These are phyloP conservation scores for Tupaia tana DNA, from an alignment of 2,113 vertebrate genomes.

Conservation along the genomic window DNA sequence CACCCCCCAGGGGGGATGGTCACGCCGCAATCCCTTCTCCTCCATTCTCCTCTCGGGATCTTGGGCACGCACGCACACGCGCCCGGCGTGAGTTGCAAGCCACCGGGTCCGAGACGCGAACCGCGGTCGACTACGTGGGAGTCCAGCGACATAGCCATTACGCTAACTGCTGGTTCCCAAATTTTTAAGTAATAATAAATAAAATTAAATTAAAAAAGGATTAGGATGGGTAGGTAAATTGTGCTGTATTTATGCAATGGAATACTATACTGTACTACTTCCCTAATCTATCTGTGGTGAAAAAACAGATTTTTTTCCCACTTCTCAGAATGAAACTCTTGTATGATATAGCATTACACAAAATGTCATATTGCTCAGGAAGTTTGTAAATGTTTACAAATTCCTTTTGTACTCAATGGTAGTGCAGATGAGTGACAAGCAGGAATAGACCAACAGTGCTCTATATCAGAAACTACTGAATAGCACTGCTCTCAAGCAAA, in stretches of 20 bases:
- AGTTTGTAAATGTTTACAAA: not conserved
- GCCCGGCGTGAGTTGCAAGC: too few species aligned
- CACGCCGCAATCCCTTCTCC: too few species aligned
- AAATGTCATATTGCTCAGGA: not conserved
- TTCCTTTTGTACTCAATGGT: not conserved
- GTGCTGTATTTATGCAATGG: not conserved
- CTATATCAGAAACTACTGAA: not conserved
- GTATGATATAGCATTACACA: not conserved
- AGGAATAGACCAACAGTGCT: not conserved
- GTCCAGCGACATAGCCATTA: too few species aligned
- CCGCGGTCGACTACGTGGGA: too few species aligned
- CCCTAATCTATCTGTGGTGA: not conserved
- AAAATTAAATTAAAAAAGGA: not conserved
- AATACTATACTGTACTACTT: not conserved
- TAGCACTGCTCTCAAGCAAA: not conserved
- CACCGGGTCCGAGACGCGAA: too few species aligned
- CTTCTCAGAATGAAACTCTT: conserved; percentile 30
- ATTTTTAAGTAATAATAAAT: too few species aligned
- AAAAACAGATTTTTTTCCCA: not conserved
- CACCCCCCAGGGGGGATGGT: too few species aligned
- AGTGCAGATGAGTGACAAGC: not conserved
- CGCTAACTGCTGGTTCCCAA: too few species aligned
- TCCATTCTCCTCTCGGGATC: too few species aligned
- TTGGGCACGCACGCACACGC: too few species aligned
- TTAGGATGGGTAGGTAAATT: not conserved